Percentiles rank a stretch among this genome's conserved stretches.
phyloP scores from a whole-genome alignment of 1,140 invertebrate species.

The Oncopodura yosiiana region DNA sequence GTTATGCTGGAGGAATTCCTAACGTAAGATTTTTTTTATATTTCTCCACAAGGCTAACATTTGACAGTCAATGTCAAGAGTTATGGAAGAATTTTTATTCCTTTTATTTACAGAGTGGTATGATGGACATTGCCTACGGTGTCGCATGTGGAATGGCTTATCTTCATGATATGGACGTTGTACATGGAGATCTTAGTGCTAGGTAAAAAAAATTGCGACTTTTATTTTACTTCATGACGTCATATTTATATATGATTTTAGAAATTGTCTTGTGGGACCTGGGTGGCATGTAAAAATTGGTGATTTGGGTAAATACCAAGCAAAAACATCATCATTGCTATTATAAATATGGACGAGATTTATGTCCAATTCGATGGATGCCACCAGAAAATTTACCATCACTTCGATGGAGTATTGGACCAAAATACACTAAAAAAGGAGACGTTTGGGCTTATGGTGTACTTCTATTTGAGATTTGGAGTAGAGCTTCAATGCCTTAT shows the following conservation, averaged over 20 bases:
- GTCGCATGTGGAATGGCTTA: conserved; percentile 15
- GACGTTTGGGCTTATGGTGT: conserved; percentile 22
- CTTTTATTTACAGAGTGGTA: conserved; percentile 3
- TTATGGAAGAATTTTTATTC: too few species aligned
- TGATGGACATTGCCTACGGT: conserved; percentile 3
- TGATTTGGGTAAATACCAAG: conserved; percentile 7
- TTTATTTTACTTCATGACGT: not conserved
- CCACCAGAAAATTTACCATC: conserved; percentile 14
- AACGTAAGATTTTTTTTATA: too few species aligned
- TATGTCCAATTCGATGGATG: conserved; percentile 22
- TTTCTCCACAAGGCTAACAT: too few species aligned
- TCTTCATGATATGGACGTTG: not conserved
- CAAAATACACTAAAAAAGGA: too few species aligned
- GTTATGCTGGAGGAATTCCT: too few species aligned
- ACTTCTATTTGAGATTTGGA: conserved; percentile 19
- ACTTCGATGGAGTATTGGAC: too few species aligned
- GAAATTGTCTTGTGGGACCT: not conserved
- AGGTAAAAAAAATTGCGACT: too few species aligned
- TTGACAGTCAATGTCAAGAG: too few species aligned
- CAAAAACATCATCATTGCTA: conserved; percentile 3
- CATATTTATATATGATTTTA: too few species aligned
- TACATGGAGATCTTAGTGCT: conserved; percentile 14
- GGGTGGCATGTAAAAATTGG: conserved; percentile 9
- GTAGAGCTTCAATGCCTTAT: conserved; percentile 4
- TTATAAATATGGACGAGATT: not conserved